phyloP scores from a whole-genome alignment of 2,888 invertebrate genomes.

The Leptopilina drosophilae region DNA sequence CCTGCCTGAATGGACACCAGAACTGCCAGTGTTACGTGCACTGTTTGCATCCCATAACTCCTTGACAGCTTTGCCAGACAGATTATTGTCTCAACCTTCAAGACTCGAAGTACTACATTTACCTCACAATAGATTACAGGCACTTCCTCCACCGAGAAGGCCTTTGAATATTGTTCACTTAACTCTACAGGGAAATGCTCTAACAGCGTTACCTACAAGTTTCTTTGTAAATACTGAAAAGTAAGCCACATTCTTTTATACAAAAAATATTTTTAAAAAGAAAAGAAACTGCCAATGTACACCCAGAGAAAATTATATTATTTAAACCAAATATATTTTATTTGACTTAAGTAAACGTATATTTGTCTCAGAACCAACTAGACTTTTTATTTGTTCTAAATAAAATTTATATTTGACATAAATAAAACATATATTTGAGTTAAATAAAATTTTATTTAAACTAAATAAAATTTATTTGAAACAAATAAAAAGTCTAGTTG shows the following conservation, averaged over 20 bases:
- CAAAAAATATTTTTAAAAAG: too few species aligned
- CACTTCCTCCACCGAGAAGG: constrained; percentile 85
- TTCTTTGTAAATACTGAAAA: constrained; percentile 82
- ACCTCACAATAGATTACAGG: constrained; percentile 87
- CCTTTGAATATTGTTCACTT: constrained; percentile 83
- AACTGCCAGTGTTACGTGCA: constrained; percentile 84
- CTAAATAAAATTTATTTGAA: too few species aligned
- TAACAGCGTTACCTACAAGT: constrained; percentile 86
- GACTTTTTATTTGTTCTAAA: too few species aligned
- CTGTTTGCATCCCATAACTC: constrained; percentile 88
- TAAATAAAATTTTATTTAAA: too few species aligned
- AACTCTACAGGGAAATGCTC: constrained; percentile 87
- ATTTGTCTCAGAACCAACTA: too few species aligned
- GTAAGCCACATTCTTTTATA: constrained; percentile 70
- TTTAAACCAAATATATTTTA: too few species aligned
- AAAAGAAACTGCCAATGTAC: too few species aligned
- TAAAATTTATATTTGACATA: too few species aligned
- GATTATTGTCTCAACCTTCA: constrained; percentile 86
- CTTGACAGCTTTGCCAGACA: constrained; percentile 84
- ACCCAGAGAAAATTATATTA: too few species aligned
- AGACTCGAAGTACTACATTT: constrained; percentile 86
- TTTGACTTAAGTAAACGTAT: too few species aligned
- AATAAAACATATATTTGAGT: too few species aligned
- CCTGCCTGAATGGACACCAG: constrained; percentile 87
- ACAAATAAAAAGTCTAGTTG: too few species aligned